A percentile compares a stretch with the other conserved stretches of the same genome.
Conservation (phyloP, 2,113 vertebrate species). For the Sturnus vulgaris region DNA sequence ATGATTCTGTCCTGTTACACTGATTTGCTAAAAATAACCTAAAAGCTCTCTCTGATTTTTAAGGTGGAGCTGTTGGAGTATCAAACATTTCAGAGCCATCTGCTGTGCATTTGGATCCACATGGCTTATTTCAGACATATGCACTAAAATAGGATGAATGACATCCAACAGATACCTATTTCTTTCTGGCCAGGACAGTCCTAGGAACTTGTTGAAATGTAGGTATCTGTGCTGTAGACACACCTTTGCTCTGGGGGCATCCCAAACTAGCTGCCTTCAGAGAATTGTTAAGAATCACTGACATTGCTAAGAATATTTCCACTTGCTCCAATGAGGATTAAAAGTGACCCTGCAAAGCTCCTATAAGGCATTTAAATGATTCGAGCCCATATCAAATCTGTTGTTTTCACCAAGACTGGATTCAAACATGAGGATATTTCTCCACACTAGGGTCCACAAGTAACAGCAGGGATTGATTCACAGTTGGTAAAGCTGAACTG, state of each 20-base stretch:
- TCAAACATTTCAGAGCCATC: conserved; percentile 21
- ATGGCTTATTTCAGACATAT: neutral
- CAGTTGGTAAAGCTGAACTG: neutral
- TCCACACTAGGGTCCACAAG: neutral
- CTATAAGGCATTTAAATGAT: neutral
- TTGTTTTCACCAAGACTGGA: neutral
- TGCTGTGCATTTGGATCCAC: neutral
- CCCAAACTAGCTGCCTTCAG: neutral
- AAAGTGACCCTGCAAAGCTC: neutral
- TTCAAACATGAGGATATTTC: neutral
- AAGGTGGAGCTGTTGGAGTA: conserved; percentile 17
- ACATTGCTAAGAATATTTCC: neutral
- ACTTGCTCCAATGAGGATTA: neutral
- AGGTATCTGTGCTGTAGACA: neutral
- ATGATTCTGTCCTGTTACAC: neutral
- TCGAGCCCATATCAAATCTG: neutral
- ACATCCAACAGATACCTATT: neutral
- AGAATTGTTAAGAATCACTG: neutral
- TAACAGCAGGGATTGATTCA: neutral
- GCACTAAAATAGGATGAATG: neutral
- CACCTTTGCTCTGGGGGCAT: neutral
- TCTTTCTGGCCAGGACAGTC: neutral
- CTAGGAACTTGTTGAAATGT: neutral
- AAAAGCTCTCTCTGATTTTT: neutral
- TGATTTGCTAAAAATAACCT: conserved; percentile 22